Conservation (phyloP, 2,888 invertebrate species). For the Sipunculus nudus region DNA sequence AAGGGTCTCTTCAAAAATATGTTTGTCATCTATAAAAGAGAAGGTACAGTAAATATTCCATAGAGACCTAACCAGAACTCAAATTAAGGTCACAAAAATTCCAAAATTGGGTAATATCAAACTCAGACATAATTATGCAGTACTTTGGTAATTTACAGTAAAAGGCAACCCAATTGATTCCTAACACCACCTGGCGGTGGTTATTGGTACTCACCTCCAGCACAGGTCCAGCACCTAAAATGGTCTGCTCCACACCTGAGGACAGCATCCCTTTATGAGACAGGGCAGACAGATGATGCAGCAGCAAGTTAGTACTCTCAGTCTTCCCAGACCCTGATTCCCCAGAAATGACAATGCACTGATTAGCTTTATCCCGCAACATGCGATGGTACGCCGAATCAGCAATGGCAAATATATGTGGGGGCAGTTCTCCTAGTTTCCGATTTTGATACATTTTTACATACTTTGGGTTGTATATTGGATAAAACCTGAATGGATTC, state of each 20-base stretch:
- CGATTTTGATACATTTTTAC: slow-evolving; percentile 95
- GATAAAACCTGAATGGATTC: slow-evolving; percentile 88
- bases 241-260: slow-evolving; percentile 96
- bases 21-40: no score
- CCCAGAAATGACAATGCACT: slow-evolving; percentile 94
- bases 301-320: slow-evolving; percentile 92
- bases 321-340: slow-evolving; percentile 97
- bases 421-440: slow-evolving; percentile 88
- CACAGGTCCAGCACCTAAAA: slow-evolving; percentile 94
- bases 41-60: no score
- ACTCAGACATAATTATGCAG: no score
- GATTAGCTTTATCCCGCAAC: slow-evolving; percentile 88
- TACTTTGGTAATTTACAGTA: no score
- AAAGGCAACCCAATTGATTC: no score
- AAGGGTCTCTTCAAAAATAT: no score
- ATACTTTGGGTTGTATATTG: slow-evolving; percentile 97
- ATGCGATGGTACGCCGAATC: slow-evolving; percentile 94
- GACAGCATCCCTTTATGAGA: slow-evolving; percentile 82
- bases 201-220: slow-evolving; percentile 79
- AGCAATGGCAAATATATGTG: slow-evolving; percentile 96
- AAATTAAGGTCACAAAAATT: no score
- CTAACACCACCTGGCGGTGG: no score
- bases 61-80: no score
- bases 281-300: slow-evolving; percentile 93
- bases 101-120: no score